Base-by-base conservation (phyloP, 2,113 vertebrate genomes). In the Pteropus alecto region DNA sequence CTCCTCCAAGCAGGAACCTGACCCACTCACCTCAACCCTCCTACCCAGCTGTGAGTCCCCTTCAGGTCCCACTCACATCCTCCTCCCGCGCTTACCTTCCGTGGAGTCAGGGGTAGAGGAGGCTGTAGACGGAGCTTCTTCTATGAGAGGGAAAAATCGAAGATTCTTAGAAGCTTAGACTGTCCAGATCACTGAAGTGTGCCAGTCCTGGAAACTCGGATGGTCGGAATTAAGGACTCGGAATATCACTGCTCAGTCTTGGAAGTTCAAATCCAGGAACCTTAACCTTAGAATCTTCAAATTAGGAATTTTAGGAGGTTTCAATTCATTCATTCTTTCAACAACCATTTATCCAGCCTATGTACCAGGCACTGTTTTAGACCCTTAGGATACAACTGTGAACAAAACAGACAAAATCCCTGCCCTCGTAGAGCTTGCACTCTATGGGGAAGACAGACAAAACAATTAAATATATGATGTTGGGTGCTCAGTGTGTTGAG, bases 61-160 rank as follows among this genome's bases (percentile, higher is more conserved):
- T n/a, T 46, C 67, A 58, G 22, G 21, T 21, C n/a, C 16, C 14
- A 4, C 88, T 90, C 6, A 41, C 12, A 1, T 4, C 6, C 51
- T n/a, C n/a, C 7, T n/a, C 43, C 5, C 10, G 33, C 16, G 48
- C 97, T 98, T 96, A 98, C 98, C 98, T 88, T 98, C 98, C 7
- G 98, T 98, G 51, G 98, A 98, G 85, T 98, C 98, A 4, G 98
- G 98, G 0, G 98, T 98, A 77, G 98, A 98, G 61, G 98, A 98
- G 70, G 98, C 98, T 41, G 98, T 98, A 16, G 98, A 98, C 0
- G 98, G 98, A 91, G 98, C 98, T 95, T 98, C 98, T 94, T 98
- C 98, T 98, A 97, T 3, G 26, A 93, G 54, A 90, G 28, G 73
- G 4, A 95, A 84, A 94, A 91, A 93, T 54, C 28, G 4, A 89